Base-by-base conservation (phyloP, 2,888 invertebrate genomes). In the Xylophagus ater region DNA sequence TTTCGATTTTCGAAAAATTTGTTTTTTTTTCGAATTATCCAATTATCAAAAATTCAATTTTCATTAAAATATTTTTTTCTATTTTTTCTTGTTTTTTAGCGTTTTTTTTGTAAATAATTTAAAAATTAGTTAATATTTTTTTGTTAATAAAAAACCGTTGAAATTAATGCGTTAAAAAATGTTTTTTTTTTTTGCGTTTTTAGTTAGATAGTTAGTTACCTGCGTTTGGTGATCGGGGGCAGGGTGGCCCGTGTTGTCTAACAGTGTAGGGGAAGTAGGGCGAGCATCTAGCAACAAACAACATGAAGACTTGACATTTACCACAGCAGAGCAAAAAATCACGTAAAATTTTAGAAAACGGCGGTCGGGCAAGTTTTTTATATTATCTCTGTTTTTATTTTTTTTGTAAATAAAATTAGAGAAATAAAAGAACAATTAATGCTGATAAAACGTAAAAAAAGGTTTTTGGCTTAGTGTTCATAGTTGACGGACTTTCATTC, bases 211-310 rank as follows among this genome's bases (percentile, higher is more conserved):
- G 60, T 63, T 48, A 51, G 49, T 75, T 76, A 76, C 76, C 76
- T 76, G 76, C 72, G 73, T 69, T 74, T 73, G 74, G 74, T 76
- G 76, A 73, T 76, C 76, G 73, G 73, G 74, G 62, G 66, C 66
- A 74, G 73, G 78, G 74, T 79, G 79, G 78, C 71, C 78, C 79
- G 78, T 80, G 78, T 79, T 78, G 79, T 81, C 81, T 81, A 81
- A 81, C 79, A 80, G 75, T 78, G 79, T 78, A 78, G 80, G 78
- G 78, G 80, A 80, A 79, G 72, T 71, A 71, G 79, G 79, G 83
- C 85, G 85, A 84, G 84, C 84, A 85, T 85, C 85, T 85, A 85
- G 84, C 84, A 84, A 85, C 85, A 84, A 81, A 85, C 82, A 85
- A 84, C 79, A 80, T 64, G 63, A 65, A 65, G 64, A 65, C 65